Evolutionary conservation across 2,113 vertebrate species (phyloP).

Genomic region (Heterocephalus glaber): DNA sequence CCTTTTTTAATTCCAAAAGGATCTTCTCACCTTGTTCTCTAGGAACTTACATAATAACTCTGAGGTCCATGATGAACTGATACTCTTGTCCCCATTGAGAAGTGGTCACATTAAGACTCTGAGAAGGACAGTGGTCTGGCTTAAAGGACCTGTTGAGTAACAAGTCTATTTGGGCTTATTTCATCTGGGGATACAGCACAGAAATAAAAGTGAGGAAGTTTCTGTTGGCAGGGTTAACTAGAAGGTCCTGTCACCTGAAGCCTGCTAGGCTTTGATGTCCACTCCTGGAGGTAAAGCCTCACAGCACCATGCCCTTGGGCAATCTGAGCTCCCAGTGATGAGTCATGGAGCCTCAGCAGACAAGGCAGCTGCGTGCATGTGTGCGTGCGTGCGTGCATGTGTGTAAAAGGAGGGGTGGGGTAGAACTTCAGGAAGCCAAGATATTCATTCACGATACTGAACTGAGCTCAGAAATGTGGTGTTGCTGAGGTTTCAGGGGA

Average conservation of each 20-base stretch:
- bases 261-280: not conserved
- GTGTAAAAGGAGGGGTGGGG: not conserved
- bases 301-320: not conserved
- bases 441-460: not conserved
- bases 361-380: not conserved
- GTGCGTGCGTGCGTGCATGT: not conserved
- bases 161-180: not conserved
- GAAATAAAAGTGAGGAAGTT: not conserved
- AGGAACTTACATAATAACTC: not conserved
- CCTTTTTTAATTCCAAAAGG: not conserved
- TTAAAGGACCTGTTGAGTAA: not conserved
- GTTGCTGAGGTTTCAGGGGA: not conserved
- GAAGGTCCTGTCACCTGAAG: not conserved
- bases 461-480: not conserved
- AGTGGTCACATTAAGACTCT: not conserved
- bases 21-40: not conserved
- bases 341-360: not conserved
- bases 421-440: not conserved
- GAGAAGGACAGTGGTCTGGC: not conserved
- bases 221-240: not conserved
- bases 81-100: fast-evolving
- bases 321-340: not conserved
- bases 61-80: not conserved
- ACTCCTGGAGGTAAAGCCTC: not conserved
- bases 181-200: not conserved